Evolutionary conservation across 2,888 invertebrate species (phyloP).

Genomic region (Xylocampa areola): DNA sequence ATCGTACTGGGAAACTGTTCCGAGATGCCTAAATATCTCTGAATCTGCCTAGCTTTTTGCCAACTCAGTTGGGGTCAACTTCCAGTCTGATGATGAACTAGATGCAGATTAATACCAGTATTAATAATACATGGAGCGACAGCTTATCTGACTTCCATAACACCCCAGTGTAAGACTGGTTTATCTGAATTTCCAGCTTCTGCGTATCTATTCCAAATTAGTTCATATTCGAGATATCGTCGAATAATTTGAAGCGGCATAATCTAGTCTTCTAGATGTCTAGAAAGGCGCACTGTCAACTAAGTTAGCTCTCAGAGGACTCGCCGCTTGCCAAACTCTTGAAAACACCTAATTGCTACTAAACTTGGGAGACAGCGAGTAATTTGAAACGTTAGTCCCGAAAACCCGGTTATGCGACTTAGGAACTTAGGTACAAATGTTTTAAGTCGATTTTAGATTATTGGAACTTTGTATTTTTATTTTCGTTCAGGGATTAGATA

Average conservation of each 20-base stretch:
- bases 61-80: too few relatives aligned
- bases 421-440: conserved; percentile 5
- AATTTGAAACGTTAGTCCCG: conserved; percentile 38
- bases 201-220: conserved; percentile 25
- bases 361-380: conserved; percentile 43
- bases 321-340: conserved; percentile 44
- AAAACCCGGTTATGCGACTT: conserved; percentile 17
- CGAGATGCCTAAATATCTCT: too few relatives aligned
- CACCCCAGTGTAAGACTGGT: too few relatives aligned
- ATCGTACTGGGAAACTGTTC: too few relatives aligned
- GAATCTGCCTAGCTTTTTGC: too few relatives aligned
- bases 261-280: conserved; percentile 38
- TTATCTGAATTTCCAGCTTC: too few relatives aligned
- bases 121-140: too few relatives aligned
- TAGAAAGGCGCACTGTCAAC: conserved; percentile 50
- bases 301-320: conserved; percentile 44
- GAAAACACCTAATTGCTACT: conserved; percentile 57
- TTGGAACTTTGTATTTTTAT: too few relatives aligned
- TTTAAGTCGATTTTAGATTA: conserved; percentile 12
- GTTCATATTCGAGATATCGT: conserved; percentile 5
- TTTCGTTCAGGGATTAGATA: too few relatives aligned
- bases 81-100: too few relatives aligned
- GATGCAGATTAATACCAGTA: too few relatives aligned
- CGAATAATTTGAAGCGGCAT: conserved; percentile 38
- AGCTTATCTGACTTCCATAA: too few relatives aligned